Evolutionary conservation across 2,797 vertebrate genomes (phyloP).

Genomic region (Poliocrania exsul): DNA sequence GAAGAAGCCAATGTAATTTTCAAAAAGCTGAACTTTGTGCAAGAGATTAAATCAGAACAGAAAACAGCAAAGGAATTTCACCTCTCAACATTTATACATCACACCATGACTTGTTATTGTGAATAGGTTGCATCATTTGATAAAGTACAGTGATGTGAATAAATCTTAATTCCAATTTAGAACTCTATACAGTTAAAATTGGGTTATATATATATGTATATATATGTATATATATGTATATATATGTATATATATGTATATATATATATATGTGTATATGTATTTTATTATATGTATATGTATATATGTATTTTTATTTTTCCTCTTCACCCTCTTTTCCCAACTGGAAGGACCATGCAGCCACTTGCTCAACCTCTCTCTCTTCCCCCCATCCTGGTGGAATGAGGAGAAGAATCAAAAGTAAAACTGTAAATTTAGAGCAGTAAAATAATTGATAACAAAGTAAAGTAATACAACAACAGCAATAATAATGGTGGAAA

Average conservation of each 20-base stretch:
- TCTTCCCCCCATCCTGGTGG: fast-evolving
- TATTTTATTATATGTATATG: background rate
- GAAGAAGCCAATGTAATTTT: background rate
- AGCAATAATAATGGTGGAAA: background rate
- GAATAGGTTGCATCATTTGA: background rate
- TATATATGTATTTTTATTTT: background rate
- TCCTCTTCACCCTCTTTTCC: background rate
- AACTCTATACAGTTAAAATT: background rate
- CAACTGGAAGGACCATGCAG: background rate
- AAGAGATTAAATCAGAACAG: background rate
- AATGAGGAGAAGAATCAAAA: background rate
- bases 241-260: background rate
- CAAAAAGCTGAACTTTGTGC: background rate
- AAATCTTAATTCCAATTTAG: background rate
- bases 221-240: background rate
- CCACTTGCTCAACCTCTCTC: background rate
- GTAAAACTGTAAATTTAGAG: background rate
- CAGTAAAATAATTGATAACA: background rate
- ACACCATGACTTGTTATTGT: background rate
- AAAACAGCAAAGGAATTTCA: background rate
- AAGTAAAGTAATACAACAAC: background rate
- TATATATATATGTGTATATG: background rate
- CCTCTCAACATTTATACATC: background rate
- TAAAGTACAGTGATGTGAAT: background rate
- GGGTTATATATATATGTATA: background rate